phyloP scores from a whole-genome alignment of 2,113 vertebrate genomes.

The Hipposideros armiger region DNA sequence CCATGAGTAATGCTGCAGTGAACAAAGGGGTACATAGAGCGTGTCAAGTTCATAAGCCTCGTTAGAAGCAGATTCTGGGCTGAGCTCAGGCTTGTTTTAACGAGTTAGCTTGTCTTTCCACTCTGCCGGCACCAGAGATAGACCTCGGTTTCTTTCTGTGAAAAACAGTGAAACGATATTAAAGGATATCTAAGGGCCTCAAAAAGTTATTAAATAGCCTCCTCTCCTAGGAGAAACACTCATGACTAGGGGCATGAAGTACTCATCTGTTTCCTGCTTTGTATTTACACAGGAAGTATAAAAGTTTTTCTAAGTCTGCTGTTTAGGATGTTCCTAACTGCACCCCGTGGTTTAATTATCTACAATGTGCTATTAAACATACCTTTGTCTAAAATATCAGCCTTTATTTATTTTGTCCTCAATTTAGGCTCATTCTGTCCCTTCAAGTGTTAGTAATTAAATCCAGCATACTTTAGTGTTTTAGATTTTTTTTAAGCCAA shows the following conservation, averaged over 20 bases:
- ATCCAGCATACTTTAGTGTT: neutral
- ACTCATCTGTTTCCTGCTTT: neutral
- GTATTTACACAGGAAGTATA: neutral
- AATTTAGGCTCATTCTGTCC: neutral
- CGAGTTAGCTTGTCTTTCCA: neutral
- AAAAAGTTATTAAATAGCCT: neutral
- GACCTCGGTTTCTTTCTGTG: neutral
- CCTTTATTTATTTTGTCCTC: constrained; percentile 13
- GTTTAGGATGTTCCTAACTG: neutral
- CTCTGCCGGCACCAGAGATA: neutral
- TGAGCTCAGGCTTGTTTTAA: constrained; percentile 48
- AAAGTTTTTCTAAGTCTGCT: neutral
- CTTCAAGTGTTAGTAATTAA: constrained; percentile 32
- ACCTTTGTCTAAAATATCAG: constrained; percentile 31
- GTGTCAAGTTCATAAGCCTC: neutral
- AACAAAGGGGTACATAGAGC: no score
- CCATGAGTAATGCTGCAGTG: no score
- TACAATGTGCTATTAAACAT: neutral
- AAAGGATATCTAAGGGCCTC: constrained; percentile 15
- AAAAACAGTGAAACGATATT: neutral
- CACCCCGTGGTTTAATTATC: constrained; percentile 7
- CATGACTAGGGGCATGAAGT: neutral
- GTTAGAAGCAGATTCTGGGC: neutral
- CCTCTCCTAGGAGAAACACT: neutral
- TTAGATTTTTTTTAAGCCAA: constrained; percentile 47